Evolutionary conservation across 37 sponge, comb jelly and placozoan genomes (phyloP), one percentile per base, ranked within the genome.

Genomic region (Bolinopsis microptera): DNA sequence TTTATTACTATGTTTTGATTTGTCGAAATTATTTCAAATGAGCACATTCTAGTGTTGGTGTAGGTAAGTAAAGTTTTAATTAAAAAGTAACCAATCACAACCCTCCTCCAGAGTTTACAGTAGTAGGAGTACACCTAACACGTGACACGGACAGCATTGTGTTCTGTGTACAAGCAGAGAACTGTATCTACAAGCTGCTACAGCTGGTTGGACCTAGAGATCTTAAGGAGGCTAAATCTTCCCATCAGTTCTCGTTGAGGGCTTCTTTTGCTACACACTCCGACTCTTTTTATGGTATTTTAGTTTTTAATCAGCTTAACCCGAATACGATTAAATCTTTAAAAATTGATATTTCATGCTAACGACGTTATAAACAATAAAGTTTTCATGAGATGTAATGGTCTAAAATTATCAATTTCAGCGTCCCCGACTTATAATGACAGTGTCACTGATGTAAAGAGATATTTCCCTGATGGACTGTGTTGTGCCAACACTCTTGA

Each of bases 151-250:
- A 86, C 61, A 8, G 61, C 0, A 28, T 86, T 0, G 61, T 86
- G 16, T 34, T 86, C 48, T 86, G 90, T 86, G 90, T 86, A 0
- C 90, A 86, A 40, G 90, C 90, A 3, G 90, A 86, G 48, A 86
- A 86, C 31, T 9, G 30, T 40, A 38, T 86, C 30, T 86, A 86
- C 90, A 86, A 86, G 30, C 61, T 86, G 28, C n/a, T 5, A 3
- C 90, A 86, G 36, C 90, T 86, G 34, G 90, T 86, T 1, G 90
- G 90, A 5, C 90, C 90, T 1, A 0, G 26, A 39, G 90, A 86
- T 86, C 48, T 86, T 0, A 86, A 86, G 90, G 90, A 86, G 26
- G 90, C 90, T 27, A 86, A 86, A 48, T 33, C 23, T 22, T 36
- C 25, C 26, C 90, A 86, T 23, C 90, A 86, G 90, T 86, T 86